These are phyloP conservation scores for Urophycis tenuis DNA, from an alignment of 2,797 vertebrate genomes.

Conservation along the genomic window DNA sequence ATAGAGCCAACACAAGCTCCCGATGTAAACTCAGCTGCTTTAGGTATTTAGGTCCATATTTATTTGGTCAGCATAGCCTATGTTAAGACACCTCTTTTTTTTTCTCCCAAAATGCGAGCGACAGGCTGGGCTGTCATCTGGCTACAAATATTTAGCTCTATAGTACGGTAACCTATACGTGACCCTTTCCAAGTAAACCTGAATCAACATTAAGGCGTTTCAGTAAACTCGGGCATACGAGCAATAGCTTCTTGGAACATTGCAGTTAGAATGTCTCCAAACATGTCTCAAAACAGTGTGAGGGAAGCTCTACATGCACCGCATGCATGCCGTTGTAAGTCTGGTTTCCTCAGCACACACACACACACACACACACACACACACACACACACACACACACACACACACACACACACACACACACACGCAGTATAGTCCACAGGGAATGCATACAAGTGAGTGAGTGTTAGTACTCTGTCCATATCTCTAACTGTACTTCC, in stretches of 20 bases:
- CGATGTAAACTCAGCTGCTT: slow-evolving; percentile 4
- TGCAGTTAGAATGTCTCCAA: slow-evolving; percentile 44
- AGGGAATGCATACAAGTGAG: slow-evolving; percentile 43
- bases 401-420: not conserved
- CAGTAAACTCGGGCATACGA: slow-evolving; percentile 25
- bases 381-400: too few relatives aligned
- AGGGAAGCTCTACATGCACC: slow-evolving; percentile 30
- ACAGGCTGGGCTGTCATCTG: not conserved
- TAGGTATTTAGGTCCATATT: slow-evolving; percentile 10
- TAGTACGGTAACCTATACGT: not conserved
- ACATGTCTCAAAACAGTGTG: slow-evolving; percentile 28
- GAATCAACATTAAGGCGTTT: slow-evolving; percentile 12
- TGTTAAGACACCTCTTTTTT: slow-evolving; percentile 10
- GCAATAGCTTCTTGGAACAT: slow-evolving; percentile 14
- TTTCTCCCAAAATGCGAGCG: slow-evolving; percentile 7
- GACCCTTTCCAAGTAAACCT: not conserved
- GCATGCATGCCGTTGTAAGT: slow-evolving; percentile 23
- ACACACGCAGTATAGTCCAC: not conserved
- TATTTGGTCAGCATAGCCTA: slow-evolving; percentile 10
- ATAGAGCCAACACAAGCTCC: slow-evolving; percentile 10
- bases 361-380: too few relatives aligned
- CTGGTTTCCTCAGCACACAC: slow-evolving; percentile 10
- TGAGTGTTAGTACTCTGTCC: slow-evolving; percentile 50
- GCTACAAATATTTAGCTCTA: not conserved
- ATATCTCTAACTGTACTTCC: slow-evolving; percentile 54